Percentiles rank a stretch among this genome's conserved stretches.
Conservation (phyloP, 1,140 invertebrate genomes). For the Capitella teleta region DNA sequence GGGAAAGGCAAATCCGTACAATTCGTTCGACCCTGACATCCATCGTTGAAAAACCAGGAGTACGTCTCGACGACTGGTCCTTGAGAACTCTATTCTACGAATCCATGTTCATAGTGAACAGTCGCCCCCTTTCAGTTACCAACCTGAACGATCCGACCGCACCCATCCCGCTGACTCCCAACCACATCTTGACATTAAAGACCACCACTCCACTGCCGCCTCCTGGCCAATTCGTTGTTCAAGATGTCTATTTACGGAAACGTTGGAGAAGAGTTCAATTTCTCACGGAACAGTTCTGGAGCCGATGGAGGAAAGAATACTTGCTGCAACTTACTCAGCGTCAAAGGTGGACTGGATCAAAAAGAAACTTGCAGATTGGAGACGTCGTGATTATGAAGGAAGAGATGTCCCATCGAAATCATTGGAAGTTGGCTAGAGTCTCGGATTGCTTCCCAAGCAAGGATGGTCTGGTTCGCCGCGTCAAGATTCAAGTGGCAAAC, state of each 20-base stretch:
- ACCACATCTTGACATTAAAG: constrained; percentile 10
- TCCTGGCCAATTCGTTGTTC: constrained; percentile 1
- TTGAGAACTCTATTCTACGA: constrained; percentile 17
- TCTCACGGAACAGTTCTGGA: constrained; percentile 18
- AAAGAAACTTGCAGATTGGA: constrained; percentile 2
- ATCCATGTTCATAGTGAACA: constrained; percentile 16
- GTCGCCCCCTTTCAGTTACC: constrained; percentile 9
- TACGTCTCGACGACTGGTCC: not conserved
- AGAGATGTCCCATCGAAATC: not conserved
- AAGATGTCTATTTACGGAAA: constrained; percentile 8
- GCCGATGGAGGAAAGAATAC: constrained; percentile 16
- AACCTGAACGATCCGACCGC: constrained; percentile 12
- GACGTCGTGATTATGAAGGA: constrained; percentile 9
- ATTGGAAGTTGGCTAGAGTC: constrained; percentile 6
- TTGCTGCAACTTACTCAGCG: constrained; percentile 12
- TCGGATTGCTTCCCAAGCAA: constrained; percentile 1
- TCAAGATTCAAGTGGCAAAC: constrained; percentile 3
- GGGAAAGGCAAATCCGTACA: constrained; percentile 22
- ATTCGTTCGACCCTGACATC: constrained; percentile 17
- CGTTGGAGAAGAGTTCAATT: constrained; percentile 17
- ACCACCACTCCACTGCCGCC: constrained; percentile 2
- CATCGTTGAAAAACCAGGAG: constrained; percentile 6
- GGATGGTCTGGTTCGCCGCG: constrained; percentile 13
- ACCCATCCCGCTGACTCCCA: constrained; percentile 14
- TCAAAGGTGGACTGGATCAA: constrained; percentile 13